Percentiles rank a stretch among this genome's conserved stretches.
These are phyloP conservation scores for Myioborus melanocephalus DNA, from an alignment of 2,797 vertebrate genomes.

Conservation along the genomic window DNA sequence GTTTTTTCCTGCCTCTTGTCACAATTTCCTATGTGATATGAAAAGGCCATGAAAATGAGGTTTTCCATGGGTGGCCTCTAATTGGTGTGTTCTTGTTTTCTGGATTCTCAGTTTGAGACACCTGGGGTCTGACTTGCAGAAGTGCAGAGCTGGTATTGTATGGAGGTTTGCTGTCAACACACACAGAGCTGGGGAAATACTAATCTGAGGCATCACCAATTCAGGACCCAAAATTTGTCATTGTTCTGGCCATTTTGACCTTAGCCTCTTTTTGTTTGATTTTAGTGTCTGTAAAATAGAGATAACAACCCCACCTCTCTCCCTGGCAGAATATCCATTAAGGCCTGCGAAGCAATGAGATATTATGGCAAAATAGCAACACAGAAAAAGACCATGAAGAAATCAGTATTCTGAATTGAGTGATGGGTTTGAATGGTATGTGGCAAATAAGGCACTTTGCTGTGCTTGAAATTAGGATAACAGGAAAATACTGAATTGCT, in stretches of 20 bases:
- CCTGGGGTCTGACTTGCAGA: slow-evolving; percentile 19
- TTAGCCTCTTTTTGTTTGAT: background rate
- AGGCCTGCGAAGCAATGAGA: background rate
- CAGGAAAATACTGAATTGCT: background rate
- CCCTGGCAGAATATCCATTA: background rate
- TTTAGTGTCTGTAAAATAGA: background rate
- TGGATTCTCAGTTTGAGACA: slow-evolving; percentile 2
- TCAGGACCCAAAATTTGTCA: background rate
- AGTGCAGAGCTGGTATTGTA: background rate
- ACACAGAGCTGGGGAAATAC: background rate
- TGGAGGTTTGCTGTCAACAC: background rate
- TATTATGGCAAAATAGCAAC: background rate
- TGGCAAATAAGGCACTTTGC: slow-evolving; percentile 6
- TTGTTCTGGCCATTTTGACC: slow-evolving; percentile 2
- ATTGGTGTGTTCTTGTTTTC: slow-evolving; percentile 43
- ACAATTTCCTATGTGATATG: background rate
- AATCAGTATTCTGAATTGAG: background rate
- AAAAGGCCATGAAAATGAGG: slow-evolving; percentile 14
- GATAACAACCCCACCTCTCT: background rate
- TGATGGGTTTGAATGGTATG: background rate
- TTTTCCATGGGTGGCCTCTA: slow-evolving; percentile 44
- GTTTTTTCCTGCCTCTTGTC: slow-evolving; percentile 37
- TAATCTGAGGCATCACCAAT: background rate
- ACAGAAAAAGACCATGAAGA: background rate
- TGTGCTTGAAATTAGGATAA: background rate